A percentile compares a stretch with the other conserved stretches of the same genome.
Evolutionary conservation across 2,113 vertebrate species (phyloP).

Genomic region (Hippocampus guttulatus): DNA sequence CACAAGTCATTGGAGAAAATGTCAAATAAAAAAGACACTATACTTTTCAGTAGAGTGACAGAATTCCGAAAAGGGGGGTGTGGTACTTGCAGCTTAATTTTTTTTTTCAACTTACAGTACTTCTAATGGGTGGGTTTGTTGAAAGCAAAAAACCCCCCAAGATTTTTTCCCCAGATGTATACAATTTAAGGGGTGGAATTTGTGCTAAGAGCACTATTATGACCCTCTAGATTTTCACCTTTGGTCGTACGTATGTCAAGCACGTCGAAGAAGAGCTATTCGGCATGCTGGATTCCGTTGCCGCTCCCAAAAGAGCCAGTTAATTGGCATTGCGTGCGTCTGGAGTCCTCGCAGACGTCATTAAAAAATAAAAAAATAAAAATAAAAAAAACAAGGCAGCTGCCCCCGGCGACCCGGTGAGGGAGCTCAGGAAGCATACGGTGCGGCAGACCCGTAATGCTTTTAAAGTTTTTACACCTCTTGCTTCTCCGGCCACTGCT

Average conservation of each 20-base stretch:
- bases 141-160: neutral
- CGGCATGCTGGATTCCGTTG: conserved; percentile 34
- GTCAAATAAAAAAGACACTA: neutral
- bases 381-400: conserved; percentile 20
- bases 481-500: conserved; percentile 34
- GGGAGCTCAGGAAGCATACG: conserved; percentile 16
- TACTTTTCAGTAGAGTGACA: neutral
- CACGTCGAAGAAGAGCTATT: conserved; percentile 21
- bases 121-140: no score
- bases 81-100: neutral
- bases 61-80: no score
- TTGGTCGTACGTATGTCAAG: conserved; percentile 14
- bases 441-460: conserved; percentile 35
- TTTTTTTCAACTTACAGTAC: neutral
- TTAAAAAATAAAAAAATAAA: neutral
- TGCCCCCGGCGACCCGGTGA: conserved; percentile 19
- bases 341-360: conserved; percentile 33
- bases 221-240: conserved; percentile 30
- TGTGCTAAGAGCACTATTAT: conserved; percentile 7
- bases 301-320: conserved; percentile 27
- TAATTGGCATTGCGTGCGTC: conserved; percentile 48
- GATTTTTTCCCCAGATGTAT: neutral
- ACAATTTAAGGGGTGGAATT: neutral
- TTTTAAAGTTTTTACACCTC: conserved; percentile 45
- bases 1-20: neutral